Evolutionary conservation across 2,888 invertebrate species (phyloP).

Genomic region (Drosophila colorata): DNA sequence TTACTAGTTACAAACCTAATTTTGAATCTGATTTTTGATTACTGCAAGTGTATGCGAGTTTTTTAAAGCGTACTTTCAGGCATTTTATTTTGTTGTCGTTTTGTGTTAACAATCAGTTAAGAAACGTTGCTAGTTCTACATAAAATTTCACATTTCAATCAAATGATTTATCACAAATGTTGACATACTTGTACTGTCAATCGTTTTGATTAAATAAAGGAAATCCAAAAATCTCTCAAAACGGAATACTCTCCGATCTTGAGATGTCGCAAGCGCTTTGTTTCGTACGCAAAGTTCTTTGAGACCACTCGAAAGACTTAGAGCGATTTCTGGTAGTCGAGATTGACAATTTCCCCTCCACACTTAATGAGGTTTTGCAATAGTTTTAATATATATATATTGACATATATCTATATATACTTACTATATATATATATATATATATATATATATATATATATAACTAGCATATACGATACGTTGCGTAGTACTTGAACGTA

Average conservation of each 20-base stretch:
- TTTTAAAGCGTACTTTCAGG: slow-evolving; percentile 45
- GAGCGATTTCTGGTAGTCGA: slow-evolving; percentile 12
- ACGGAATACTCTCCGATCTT: slow-evolving; percentile 17
- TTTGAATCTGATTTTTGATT: slow-evolving; percentile 28
- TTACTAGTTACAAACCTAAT: slow-evolving; percentile 13
- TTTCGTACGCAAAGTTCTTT: slow-evolving; percentile 14
- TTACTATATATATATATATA: slow-evolving; percentile 10
- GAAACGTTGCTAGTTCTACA: slow-evolving; percentile 84
- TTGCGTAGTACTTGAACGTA: slow-evolving; percentile 48
- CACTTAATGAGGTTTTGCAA: slow-evolving; percentile 5
- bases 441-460: slow-evolving; percentile 22
- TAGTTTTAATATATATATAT: slow-evolving; percentile 6
- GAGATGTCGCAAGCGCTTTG: slow-evolving; percentile 8
- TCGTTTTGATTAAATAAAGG: slow-evolving; percentile 56
- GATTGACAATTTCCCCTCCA: slow-evolving; percentile 16
- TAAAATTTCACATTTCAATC: slow-evolving; percentile 49
- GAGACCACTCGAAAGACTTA: background rate
- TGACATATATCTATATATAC: slow-evolving; percentile 13
- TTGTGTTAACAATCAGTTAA: slow-evolving; percentile 53
- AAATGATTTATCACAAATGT: slow-evolving; percentile 30
- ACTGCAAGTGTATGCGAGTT: slow-evolving; percentile 40
- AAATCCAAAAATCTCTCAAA: slow-evolving; percentile 32
- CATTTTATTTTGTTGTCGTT: slow-evolving; percentile 14
- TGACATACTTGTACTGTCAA: slow-evolving; percentile 64
- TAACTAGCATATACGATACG: slow-evolving; percentile 28